phyloP scores from a whole-genome alignment of 2,113 vertebrate genomes.

The Oophaga pumilio region DNA sequence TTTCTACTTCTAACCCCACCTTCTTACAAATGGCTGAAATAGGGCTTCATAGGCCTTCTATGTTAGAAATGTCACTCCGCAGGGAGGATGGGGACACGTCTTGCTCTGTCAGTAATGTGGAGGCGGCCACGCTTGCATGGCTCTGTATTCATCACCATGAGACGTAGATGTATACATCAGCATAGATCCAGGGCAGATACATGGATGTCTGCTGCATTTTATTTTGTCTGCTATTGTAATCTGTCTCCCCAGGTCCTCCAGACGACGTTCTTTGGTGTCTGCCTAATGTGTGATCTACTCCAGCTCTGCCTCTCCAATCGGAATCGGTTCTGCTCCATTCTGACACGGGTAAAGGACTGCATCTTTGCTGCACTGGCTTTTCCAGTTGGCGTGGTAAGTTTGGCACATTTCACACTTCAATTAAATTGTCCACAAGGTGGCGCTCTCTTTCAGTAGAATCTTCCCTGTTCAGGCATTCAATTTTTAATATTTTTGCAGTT shows the following conservation, averaged over 20 bases:
- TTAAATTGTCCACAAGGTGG: neutral
- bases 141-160: too few species aligned
- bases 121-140: too few species aligned
- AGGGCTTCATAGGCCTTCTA: too few species aligned
- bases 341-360: slow-evolving; percentile 51
- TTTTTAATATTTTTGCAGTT: slow-evolving; percentile 59
- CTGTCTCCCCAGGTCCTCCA: slow-evolving; percentile 60
- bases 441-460: neutral
- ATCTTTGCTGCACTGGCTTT: slow-evolving; percentile 59
- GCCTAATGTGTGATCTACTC: slow-evolving; percentile 53
- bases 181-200: too few species aligned
- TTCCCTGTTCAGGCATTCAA: neutral
- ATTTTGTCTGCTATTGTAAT: neutral
- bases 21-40: too few species aligned
- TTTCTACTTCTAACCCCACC: too few species aligned
- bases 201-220: neutral
- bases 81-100: too few species aligned
- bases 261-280: slow-evolving; percentile 60
- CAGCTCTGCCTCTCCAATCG: slow-evolving; percentile 38
- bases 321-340: slow-evolving; percentile 1
- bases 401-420: neutral
- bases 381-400: slow-evolving; percentile 63
- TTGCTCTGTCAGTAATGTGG: too few species aligned
- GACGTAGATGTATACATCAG: too few species aligned
- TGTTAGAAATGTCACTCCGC: too few species aligned